Conservation (phyloP, 2,113 vertebrate genomes). For the Cynocephalus volans region DNA sequence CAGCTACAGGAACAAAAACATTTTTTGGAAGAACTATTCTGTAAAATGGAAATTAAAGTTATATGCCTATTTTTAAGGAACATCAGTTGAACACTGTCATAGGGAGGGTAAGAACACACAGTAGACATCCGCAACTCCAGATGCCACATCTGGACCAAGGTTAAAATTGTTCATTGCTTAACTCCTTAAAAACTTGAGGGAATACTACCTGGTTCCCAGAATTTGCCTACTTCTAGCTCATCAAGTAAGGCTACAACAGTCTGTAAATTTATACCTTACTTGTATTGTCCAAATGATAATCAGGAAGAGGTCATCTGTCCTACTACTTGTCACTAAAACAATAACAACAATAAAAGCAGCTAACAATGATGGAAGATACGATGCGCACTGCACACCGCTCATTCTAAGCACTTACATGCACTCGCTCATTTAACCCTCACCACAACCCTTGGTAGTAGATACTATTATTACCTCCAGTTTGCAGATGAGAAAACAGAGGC, state of each 20-base stretch:
- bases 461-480: background rate
- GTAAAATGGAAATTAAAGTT: constrained; percentile 43
- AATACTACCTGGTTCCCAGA: background rate
- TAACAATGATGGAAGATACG: background rate
- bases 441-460: background rate
- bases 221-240: constrained; percentile 34
- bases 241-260: background rate
- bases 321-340: background rate
- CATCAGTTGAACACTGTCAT: background rate
- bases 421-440: background rate
- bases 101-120: background rate
- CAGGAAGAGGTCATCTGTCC: background rate
- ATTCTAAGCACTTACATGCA: background rate
- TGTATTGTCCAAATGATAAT: background rate
- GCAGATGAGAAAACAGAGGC: constrained; percentile 28
- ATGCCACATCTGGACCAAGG: background rate
- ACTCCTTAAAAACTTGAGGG: background rate
- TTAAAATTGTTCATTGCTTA: constrained; percentile 20
- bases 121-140: background rate
- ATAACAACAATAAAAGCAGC: background rate
- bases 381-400: background rate
- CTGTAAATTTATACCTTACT: constrained; percentile 15
- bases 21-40: constrained; percentile 22
- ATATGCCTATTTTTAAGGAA: constrained; percentile 50
- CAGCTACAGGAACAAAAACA: background rate